A percentile compares a stretch with the other conserved stretches of the same genome.
Conservation (phyloP, 2,888 invertebrate species). For the Noctuana brunneofusca region DNA sequence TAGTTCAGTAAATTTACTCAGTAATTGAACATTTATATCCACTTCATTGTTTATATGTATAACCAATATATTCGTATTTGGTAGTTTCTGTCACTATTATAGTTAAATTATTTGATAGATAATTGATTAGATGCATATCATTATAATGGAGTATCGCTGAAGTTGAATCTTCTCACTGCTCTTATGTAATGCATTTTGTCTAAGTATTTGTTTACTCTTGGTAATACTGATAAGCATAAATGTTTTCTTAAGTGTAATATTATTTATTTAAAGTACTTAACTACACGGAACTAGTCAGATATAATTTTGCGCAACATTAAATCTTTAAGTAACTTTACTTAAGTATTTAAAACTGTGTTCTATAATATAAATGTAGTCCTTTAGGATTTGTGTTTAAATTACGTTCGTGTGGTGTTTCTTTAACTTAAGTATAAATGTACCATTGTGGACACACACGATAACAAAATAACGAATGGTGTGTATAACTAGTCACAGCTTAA, state of each 20-base stretch:
- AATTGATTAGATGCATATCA: slow-evolving; percentile 73
- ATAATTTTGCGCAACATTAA: slow-evolving; percentile 82
- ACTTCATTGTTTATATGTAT: slow-evolving; percentile 68
- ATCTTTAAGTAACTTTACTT: slow-evolving; percentile 69
- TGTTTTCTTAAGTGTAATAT: slow-evolving; percentile 73
- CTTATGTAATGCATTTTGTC: slow-evolving; percentile 74
- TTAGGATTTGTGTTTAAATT: slow-evolving; percentile 77
- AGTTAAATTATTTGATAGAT: slow-evolving; percentile 76
- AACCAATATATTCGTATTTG: slow-evolving; percentile 63
- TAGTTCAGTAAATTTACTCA: slow-evolving; percentile 71
- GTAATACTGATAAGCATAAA: slow-evolving; percentile 77
- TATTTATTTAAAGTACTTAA: slow-evolving; percentile 83
- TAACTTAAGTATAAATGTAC: slow-evolving; percentile 61
- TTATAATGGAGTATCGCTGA: slow-evolving; percentile 51
- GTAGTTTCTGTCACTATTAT: slow-evolving; percentile 64
- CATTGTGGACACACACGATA: slow-evolving; percentile 57
- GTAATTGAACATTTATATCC: slow-evolving; percentile 55
- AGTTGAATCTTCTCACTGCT: slow-evolving; percentile 47
- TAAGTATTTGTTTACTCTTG: slow-evolving; percentile 58
- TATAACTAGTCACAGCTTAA: slow-evolving; percentile 75
- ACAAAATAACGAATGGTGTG: slow-evolving; percentile 68
- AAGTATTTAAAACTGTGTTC: slow-evolving; percentile 77
- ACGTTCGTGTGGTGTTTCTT: slow-evolving; percentile 81
- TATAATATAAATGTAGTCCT: slow-evolving; percentile 74
- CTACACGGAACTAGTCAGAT: slow-evolving; percentile 83